Conservation (phyloP, 2,797 vertebrate genomes). For the Pagetopsis macropterus region DNA sequence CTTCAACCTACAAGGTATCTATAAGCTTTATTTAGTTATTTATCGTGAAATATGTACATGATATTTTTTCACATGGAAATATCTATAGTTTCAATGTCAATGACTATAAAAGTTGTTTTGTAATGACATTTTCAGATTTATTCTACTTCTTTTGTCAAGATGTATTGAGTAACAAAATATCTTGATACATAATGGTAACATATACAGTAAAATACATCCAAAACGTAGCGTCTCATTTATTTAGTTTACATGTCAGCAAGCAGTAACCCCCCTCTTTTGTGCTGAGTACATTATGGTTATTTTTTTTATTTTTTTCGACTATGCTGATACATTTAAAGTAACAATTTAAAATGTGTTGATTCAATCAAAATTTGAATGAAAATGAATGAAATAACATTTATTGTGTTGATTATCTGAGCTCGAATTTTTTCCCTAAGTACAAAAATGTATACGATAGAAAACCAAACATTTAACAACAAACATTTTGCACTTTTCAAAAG, state of each 20-base stretch:
- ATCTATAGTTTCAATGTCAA: no score
- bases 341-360: neutral
- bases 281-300: neutral
- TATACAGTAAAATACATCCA: neutral
- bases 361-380: neutral
- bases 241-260: neutral
- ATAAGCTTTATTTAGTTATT: neutral
- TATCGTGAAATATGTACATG: neutral
- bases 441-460: neutral
- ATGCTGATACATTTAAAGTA: neutral
- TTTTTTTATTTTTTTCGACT: neutral
- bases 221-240: neutral
- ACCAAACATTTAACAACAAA: neutral
- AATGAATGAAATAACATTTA: neutral
- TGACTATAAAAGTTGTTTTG: no score
- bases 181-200: neutral
- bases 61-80: no score
- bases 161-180: neutral
- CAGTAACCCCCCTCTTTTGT: neutral
- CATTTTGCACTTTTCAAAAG: neutral
- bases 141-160: neutral
- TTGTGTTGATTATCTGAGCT: neutral
- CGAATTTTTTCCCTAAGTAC: neutral
- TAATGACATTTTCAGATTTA: neutral
- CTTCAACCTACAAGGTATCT: conserved; percentile 70